Evolutionary conservation across 2,113 vertebrate genomes (phyloP).

Genomic region (Upupa epops): DNA sequence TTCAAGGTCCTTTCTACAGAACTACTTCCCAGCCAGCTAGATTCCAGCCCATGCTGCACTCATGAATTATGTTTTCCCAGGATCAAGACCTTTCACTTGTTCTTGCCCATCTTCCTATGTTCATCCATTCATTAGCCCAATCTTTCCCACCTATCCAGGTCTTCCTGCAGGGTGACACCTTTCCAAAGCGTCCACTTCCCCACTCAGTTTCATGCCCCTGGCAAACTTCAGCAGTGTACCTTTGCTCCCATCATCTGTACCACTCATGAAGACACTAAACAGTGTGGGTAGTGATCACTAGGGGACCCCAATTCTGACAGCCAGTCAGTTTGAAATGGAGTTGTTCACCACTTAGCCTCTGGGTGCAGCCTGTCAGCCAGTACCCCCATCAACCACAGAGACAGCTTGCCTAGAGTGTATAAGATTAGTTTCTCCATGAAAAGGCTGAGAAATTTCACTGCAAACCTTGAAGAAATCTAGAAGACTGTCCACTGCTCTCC

Average conservation of each 20-base stretch:
- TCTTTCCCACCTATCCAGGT: neutral
- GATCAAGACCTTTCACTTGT: neutral
- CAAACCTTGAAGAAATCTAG: neutral
- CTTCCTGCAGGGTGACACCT: neutral
- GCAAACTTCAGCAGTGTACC: neutral
- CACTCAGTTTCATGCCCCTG: neutral
- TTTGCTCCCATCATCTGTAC: neutral
- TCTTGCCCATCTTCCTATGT: neutral
- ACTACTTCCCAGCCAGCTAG: neutral
- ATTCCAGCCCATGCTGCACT: neutral
- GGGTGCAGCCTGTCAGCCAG: neutral
- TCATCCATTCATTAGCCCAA: neutral
- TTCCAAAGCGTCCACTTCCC: neutral
- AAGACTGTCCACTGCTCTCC: neutral
- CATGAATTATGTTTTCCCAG: neutral
- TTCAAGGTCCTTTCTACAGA: neutral
- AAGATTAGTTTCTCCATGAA: neutral
- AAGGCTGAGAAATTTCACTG: accelerated
- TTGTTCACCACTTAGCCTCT: neutral
- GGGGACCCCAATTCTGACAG: neutral
- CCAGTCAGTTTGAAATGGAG: neutral
- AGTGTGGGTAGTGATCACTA: neutral
- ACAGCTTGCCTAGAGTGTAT: accelerated
- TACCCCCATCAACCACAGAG: neutral
- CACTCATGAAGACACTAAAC: neutral